phyloP scores from a whole-genome alignment of 1,140 invertebrate genomes.

The Plectrocnemia conspersa region DNA sequence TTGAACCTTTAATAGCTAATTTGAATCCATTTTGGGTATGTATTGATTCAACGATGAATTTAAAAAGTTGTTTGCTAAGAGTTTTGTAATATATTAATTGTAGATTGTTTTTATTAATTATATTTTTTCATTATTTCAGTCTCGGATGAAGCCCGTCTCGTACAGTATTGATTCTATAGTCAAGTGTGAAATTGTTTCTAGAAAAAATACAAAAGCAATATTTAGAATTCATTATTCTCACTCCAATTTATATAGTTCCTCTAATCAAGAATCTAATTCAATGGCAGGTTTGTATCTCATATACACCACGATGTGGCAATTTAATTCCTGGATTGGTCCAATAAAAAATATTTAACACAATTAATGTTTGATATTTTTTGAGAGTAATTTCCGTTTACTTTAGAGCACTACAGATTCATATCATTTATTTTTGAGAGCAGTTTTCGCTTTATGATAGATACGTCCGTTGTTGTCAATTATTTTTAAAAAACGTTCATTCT shows the following conservation, averaged over 20 bases:
- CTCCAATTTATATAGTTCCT: conserved; percentile 32
- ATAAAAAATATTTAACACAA: background rate
- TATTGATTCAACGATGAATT: conserved; percentile 19
- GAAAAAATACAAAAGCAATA: conserved; percentile 56
- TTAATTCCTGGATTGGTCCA: background rate
- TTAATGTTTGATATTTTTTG: too few relatives aligned
- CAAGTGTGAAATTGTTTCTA: conserved; percentile 75
- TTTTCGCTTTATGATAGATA: too few relatives aligned
- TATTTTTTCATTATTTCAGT: conserved; percentile 37
- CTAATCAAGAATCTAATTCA: conserved; percentile 11
- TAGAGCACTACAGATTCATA: too few relatives aligned
- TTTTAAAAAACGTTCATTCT: too few relatives aligned
- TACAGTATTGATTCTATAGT: conserved; percentile 82
- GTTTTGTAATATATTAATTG: background rate
- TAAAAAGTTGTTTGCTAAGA: conserved; percentile 2
- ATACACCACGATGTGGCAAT: too few relatives aligned
- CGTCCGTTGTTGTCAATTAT: too few relatives aligned
- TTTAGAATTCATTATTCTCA: conserved; percentile 60
- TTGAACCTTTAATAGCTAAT: conserved; percentile 74
- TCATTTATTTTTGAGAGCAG: too few relatives aligned
- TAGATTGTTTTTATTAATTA: background rate
- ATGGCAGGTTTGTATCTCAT: conserved; percentile 1
- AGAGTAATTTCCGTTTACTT: too few relatives aligned
- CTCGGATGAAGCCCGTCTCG: conserved; percentile 58
- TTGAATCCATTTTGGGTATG: conserved; percentile 67